Base-by-base conservation (phyloP, 2,888 invertebrate species). In the Ectemnius lituratus region DNA sequence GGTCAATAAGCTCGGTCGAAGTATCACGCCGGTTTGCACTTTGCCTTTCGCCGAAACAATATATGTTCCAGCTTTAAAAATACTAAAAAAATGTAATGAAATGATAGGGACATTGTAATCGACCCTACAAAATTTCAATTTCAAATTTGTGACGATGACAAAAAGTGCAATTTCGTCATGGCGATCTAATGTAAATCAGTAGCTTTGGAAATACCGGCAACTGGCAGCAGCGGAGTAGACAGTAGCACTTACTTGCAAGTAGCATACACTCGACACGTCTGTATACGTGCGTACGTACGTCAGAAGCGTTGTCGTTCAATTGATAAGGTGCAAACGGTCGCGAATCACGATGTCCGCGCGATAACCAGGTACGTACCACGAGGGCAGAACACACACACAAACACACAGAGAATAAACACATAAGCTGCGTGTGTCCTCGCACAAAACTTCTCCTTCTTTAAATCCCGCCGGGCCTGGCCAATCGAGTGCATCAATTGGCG, bases 401-500 rank as follows among this genome's bases (percentile, higher is more conserved):
- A 37, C 37, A 37, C 5, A n/a, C 52, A 4, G 11, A 52, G 52
- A 4, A 16, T 16, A 16, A 14, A 52, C 6, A 11, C n/a, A 52
- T 14, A 52, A 52, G 16, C 14, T 14, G 16, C 52, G n/a, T 14
- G 52, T 52, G 52, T 52, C 52, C 52, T 52, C 52, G 52, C 52
- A 16, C 16, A 16, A 16, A 37, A 37, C 37, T 52, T 14, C 52
- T 52, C 14, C 16, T 16, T 52, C 52, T 14, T 16, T 16, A 52
- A 52, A 52, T 14, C 52, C 8, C 52, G 37, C 37, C 37, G 52
- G 52, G 52, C 60, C 65, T 16, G 58, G 47, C 56, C 61, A 62
- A 27, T 45, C 57, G 49, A 70, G 63, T 60, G 61, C 73, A 73
- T 78, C 76, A 72, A 71, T 70, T 56, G 72, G 62, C 23, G 61